These are phyloP conservation scores for Argyresthia albistria DNA, from an alignment of 2,888 invertebrate genomes.

Conservation along the genomic window DNA sequence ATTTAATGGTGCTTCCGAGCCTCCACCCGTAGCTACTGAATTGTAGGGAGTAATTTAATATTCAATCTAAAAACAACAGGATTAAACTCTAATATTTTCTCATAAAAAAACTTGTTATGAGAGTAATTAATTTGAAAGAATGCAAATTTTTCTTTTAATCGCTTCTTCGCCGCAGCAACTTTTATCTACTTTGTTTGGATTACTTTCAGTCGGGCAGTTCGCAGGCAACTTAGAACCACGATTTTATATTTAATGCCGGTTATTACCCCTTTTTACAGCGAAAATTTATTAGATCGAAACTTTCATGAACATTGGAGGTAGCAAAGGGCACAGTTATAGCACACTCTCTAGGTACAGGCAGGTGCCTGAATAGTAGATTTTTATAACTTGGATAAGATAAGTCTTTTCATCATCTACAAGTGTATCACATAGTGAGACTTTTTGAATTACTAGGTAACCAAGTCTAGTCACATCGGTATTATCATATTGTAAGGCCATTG, in stretches of 20 bases:
- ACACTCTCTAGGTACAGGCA: too few relatives aligned
- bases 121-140: slow-evolving; percentile 68
- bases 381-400: too few relatives aligned
- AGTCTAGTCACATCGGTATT: too few relatives aligned
- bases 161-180: slow-evolving; percentile 63
- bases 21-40: too few relatives aligned
- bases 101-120: slow-evolving; percentile 54
- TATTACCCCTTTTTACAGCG: slow-evolving; percentile 29
- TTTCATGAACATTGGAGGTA: not conserved
- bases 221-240: slow-evolving; percentile 38
- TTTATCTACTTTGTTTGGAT: slow-evolving; percentile 70
- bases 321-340: too few relatives aligned
- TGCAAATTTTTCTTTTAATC: slow-evolving; percentile 69
- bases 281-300: not conserved
- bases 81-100: slow-evolving; percentile 41
- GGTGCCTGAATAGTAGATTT: too few relatives aligned
- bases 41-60: too few relatives aligned
- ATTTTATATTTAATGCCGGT: slow-evolving; percentile 30
- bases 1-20: too few relatives aligned
- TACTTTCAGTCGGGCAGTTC: slow-evolving; percentile 56
- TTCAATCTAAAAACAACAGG: slow-evolving; percentile 26
- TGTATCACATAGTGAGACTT: too few relatives aligned
- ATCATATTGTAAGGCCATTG: too few relatives aligned
- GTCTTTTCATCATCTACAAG: too few relatives aligned
- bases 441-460: too few relatives aligned